Evolutionary conservation across 2,113 vertebrate species (phyloP).

Genomic region (Pogonocichla stellata): DNA sequence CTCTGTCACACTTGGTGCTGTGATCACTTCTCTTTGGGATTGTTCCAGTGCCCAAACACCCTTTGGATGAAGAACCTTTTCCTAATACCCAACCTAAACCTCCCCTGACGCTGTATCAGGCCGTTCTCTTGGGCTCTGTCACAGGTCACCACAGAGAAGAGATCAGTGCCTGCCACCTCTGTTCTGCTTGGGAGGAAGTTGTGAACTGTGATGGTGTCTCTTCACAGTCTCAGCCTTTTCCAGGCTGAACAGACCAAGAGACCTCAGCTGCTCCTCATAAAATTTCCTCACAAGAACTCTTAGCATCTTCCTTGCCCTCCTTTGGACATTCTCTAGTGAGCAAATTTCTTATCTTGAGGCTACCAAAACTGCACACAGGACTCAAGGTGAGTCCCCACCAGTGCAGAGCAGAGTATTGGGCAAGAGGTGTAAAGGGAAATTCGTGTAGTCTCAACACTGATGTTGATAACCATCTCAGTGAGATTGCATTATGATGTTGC

Average conservation of each 20-base stretch:
- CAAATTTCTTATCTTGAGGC: neutral
- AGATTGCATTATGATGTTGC: neutral
- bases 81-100: neutral
- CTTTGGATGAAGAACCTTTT: neutral
- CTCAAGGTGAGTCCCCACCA: neutral
- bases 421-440: neutral
- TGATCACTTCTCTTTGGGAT: neutral
- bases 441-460: neutral
- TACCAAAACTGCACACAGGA: neutral
- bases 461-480: neutral
- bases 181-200: neutral
- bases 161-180: neutral
- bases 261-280: neutral
- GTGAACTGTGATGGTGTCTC: neutral
- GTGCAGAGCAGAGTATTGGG: neutral
- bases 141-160: neutral
- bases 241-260: neutral
- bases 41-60: neutral
- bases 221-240: neutral
- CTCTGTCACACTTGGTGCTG: neutral
- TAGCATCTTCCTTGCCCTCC: neutral
- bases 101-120: neutral
- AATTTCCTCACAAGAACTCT: neutral
- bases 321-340: neutral
- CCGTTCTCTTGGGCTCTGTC: neutral